Evolutionary conservation across 92 coral and sea anemone genomes (phyloP), one percentile per base, ranked within the genome.

Genomic region (Anthopleura xanthogrammica): DNA sequence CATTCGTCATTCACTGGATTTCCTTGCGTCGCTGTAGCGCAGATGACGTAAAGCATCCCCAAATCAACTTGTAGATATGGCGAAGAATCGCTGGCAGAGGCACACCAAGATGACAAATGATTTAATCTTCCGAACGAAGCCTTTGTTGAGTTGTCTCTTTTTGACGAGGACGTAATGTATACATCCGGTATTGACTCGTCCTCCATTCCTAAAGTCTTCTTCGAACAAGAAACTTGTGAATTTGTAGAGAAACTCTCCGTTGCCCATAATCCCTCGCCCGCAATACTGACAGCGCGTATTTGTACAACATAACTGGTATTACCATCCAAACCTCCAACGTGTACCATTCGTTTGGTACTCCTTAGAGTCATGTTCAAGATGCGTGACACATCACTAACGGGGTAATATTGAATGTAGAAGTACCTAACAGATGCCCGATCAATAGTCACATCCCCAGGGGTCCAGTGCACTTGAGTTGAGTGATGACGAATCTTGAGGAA

Each of bases 31-130:
- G 73, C 83, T 11, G 62, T 39, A 4, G 83, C 73, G 56, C 83
- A 79, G 16, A 79, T 17, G 9, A 80, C 76, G 54, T 80, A 52
- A 65, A 42, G 16, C 48, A 16, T 57, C 14, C 76, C 83, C 83
- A 80, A 22, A 42, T 80, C 83, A 42, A 80, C 52, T 54, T 80
- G 83, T 16, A 80, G 62, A 80, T 80, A 80, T 19, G 83, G 17
- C 7, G 29, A 64, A 75, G 71, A 64, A 66, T 80, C 83, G 50
- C 57, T 60, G 41, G 24, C 66, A 65, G 60, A 57, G 22, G 83
- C 83, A 6, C 83, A 80, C 83, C 83, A 80, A 7, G 83, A 80
- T 3, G 78, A 74, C 48, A 19, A 13, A 41, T 48, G 36, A 13
- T 16, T 74, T 14, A 41, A 41, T 74, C 50, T 41, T 41, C 22